Evolutionary conservation across 92 coral and sea anemone genomes (phyloP), one percentile per base, ranked within the genome.

Genomic region (Heteractis magnifica): DNA sequence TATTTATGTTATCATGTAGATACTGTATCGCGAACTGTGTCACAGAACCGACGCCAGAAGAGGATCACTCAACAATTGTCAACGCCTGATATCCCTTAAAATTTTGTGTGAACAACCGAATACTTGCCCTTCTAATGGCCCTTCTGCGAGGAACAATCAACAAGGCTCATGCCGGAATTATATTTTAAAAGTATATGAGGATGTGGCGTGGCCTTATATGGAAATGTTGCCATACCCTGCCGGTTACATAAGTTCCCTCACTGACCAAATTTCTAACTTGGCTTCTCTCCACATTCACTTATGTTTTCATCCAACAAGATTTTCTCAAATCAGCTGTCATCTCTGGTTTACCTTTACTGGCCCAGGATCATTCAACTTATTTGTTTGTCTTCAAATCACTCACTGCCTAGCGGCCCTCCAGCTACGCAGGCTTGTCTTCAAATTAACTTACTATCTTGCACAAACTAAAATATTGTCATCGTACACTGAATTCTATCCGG

Each of bases 1-100:
- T 62, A n/a, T 62, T 62, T 62, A 62, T 18, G 16, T 6, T 18
- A 18, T 18, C 8, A n/a, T 18, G 8, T 19, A n/a, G 8, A 9
- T 68, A 18, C 6, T 18, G 9, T 12, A 53, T 53, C 58, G 9
- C 9, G 58, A 53, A 53, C 58, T 53, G 58, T 53, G 44, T 53
- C 58, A 8, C 13, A 8, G 9, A 4, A n/a, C 41, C 7, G 10
- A 10, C 19, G 26, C 41, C 8, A 20, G 8, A 5, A 65, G 72
- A 68, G 73, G 12, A 68, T 68, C 73, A 68, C 73, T 68, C 73
- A 68, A 12, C 73, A 68, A 21, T 19, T 68, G 4, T 68, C 26
- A 68, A 9, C 49, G 26, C 20, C 49, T 68, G 73, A 68, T 68
- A 68, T 68, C 50, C 10, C 19, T 68, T 10, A 68, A 48, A 26